These are phyloP conservation scores for Trachemys scripta DNA, from an alignment of 2,113 vertebrate species.

Conservation along the genomic window DNA sequence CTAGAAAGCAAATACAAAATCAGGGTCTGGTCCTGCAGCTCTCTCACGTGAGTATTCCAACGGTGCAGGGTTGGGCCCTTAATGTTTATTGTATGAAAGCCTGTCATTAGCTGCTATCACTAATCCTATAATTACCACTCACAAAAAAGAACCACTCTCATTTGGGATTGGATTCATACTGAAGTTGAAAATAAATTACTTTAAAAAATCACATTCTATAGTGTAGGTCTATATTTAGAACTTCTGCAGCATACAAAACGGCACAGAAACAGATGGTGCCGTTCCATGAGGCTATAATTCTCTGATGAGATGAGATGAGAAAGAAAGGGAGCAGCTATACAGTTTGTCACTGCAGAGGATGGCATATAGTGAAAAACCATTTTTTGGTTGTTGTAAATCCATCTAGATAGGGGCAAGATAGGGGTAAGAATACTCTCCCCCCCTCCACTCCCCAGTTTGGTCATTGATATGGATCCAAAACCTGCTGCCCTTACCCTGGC, in stretches of 20 bases:
- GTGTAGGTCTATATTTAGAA: neutral
- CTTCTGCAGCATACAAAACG: neutral
- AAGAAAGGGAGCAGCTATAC: neutral
- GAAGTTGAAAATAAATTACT: neutral
- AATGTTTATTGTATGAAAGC: neutral
- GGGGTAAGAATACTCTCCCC: neutral
- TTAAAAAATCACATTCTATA: neutral
- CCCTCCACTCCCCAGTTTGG: neutral
- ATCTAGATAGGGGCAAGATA: fast-evolving
- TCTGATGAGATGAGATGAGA: fast-evolving
- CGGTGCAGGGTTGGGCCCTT: neutral
- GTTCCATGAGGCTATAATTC: neutral
- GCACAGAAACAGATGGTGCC: neutral
- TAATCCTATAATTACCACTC: neutral
- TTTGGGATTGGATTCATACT: neutral
- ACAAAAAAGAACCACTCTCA: neutral
- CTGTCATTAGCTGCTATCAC: neutral
- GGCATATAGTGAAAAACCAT: fast-evolving
- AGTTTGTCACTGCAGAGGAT: fast-evolving
- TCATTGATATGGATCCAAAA: neutral
- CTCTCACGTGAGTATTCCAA: neutral
- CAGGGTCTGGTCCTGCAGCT: neutral
- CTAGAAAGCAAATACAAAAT: neutral
- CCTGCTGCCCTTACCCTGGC: fast-evolving
- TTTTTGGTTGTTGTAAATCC: fast-evolving